Evolutionary conservation across 2,888 invertebrate species (phyloP).

Genomic region (Epistrophe eligans): DNA sequence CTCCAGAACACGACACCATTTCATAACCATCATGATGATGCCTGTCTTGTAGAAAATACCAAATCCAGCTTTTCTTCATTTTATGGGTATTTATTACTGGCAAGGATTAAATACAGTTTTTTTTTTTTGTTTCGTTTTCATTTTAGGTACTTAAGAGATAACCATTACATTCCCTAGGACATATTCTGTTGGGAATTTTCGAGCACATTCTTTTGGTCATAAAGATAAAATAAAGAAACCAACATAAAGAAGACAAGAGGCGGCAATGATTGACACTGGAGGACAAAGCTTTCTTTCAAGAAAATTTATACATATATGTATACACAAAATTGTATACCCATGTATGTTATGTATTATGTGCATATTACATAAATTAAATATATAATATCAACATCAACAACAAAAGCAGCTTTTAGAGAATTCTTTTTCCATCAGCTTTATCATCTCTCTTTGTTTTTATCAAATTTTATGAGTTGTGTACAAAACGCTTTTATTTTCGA

Average conservation of each 20-base stretch:
- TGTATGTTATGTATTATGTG: background rate
- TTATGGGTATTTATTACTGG: slow-evolving; percentile 64
- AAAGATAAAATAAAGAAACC: slow-evolving; percentile 71
- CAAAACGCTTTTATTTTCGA: slow-evolving; percentile 27
- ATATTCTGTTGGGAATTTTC: slow-evolving; percentile 69
- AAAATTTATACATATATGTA: background rate
- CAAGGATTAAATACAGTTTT: slow-evolving; percentile 68
- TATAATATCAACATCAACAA: slow-evolving; percentile 12
- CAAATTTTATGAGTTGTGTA: slow-evolving; percentile 67
- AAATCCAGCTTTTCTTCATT: slow-evolving; percentile 51
- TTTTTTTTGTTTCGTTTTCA: slow-evolving; percentile 38
- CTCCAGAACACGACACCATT: slow-evolving; percentile 22
- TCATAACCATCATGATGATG: slow-evolving; percentile 26
- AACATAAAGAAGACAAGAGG: slow-evolving; percentile 39
- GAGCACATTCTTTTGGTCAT: slow-evolving; percentile 65
- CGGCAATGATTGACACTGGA: slow-evolving; percentile 62
- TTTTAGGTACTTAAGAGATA: slow-evolving; percentile 63
- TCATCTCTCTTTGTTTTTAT: slow-evolving; percentile 69
- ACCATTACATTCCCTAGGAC: slow-evolving; percentile 57
- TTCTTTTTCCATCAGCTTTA: slow-evolving; percentile 42
- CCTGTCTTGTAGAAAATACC: slow-evolving; percentile 27
- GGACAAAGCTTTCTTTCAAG: slow-evolving; percentile 33
- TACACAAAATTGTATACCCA: background rate
- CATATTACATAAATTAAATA: slow-evolving; percentile 30
- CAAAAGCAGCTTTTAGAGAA: slow-evolving; percentile 39